A percentile compares a stretch with the other conserved stretches of the same genome.
These are phyloP conservation scores for Tapera naevia DNA, from an alignment of 2,797 vertebrate genomes.

Conservation along the genomic window DNA sequence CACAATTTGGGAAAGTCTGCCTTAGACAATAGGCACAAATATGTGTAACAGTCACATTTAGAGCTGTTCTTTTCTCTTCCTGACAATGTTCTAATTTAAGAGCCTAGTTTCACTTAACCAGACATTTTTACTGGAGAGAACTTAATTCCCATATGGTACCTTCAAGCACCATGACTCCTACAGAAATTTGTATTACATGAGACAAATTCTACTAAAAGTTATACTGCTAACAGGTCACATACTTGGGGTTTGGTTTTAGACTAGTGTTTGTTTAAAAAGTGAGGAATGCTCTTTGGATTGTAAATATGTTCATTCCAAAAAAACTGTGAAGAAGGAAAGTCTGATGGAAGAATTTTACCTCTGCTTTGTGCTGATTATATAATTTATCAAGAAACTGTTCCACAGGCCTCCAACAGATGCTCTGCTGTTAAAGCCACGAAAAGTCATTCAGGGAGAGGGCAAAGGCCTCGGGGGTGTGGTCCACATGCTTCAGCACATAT, in stretches of 20 bases:
- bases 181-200: constrained; percentile 21
- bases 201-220: constrained; percentile 22
- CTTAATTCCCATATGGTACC: constrained; percentile 60
- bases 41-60: constrained; percentile 52
- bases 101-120: constrained; percentile 66
- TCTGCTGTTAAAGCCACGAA: constrained; percentile 60
- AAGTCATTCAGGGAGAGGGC: constrained; percentile 69
- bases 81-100: constrained; percentile 71
- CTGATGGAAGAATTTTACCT: constrained; percentile 67
- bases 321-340: constrained; percentile 35
- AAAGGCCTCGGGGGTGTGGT: constrained; percentile 67
- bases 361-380: constrained; percentile 55
- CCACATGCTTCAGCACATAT: constrained; percentile 61
- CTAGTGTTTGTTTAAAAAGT: constrained; percentile 41
- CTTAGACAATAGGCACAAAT: constrained; percentile 64
- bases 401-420: constrained; percentile 67
- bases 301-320: constrained; percentile 28
- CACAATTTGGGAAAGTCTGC: constrained; percentile 20
- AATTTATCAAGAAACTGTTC: constrained; percentile 59
- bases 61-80: constrained; percentile 48
- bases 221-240: constrained; percentile 41
- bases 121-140: constrained; percentile 43
- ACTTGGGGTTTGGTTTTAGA: constrained; percentile 27
- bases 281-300: constrained; percentile 47
- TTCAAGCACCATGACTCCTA: constrained; percentile 46